Evolutionary conservation across 2,888 invertebrate genomes (phyloP).

Genomic region (Aquatica leii): DNA sequence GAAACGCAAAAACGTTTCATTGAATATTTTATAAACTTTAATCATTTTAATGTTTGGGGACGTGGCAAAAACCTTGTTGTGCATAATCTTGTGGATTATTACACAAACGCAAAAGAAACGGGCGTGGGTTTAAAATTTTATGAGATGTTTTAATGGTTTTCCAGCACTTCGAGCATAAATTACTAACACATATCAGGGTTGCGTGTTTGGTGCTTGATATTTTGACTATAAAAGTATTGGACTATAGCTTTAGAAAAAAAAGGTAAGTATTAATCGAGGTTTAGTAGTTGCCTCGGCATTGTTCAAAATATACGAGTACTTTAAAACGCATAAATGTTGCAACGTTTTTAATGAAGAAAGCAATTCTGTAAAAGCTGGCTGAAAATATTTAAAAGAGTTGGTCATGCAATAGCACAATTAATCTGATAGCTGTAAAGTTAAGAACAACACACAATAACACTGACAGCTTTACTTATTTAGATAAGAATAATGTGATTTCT

Average conservation of each 20-base stretch:
- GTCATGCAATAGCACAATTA: conserved; percentile 49
- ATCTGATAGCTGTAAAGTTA: conserved; percentile 46
- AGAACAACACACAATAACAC: conserved; percentile 39
- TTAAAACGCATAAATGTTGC: conserved; percentile 31
- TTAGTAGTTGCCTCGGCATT: conserved; percentile 34
- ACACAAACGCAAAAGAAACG: conserved; percentile 6
- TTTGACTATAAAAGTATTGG: conserved; percentile 25
- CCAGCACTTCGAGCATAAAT: conserved; percentile 11
- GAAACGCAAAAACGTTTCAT: not conserved
- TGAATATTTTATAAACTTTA: not conserved
- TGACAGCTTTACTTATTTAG: conserved; percentile 37
- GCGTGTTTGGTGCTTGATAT: conserved; percentile 19
- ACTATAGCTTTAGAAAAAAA: conserved; percentile 29
- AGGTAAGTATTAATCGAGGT: conserved; percentile 30
- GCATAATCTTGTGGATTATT: conserved; percentile 8
- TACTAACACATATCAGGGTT: conserved; percentile 3
- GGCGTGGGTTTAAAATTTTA: conserved; percentile 14
- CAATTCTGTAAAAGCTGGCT: conserved; percentile 43
- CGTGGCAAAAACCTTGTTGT: conserved; percentile 2
- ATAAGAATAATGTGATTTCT: conserved; percentile 35
- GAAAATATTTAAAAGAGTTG: conserved; percentile 45
- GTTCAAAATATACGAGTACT: conserved; percentile 27
- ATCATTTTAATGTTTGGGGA: not conserved
- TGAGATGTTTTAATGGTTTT: conserved; percentile 10
- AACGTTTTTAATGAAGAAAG: conserved; percentile 42